Conservation (phyloP, 2,113 vertebrate genomes). For the Pteruthius melanotis region DNA sequence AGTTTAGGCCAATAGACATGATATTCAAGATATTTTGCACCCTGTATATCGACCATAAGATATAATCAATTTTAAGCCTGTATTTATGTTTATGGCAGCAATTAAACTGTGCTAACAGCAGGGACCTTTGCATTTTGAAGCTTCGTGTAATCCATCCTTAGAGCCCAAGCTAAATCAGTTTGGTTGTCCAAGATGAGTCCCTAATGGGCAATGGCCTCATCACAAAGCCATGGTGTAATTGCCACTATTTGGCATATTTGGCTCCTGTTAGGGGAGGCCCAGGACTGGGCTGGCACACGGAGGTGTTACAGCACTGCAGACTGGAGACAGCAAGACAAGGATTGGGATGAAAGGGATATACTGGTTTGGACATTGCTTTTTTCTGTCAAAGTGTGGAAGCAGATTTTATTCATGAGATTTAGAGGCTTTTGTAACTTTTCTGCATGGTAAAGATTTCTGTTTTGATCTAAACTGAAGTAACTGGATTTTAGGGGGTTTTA, state of each 20-base stretch:
- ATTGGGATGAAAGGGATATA: neutral
- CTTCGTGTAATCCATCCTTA: neutral
- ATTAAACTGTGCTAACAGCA: slow-evolving; percentile 14
- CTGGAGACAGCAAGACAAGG: neutral
- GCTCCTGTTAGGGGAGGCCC: neutral
- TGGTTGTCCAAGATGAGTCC: slow-evolving; percentile 25
- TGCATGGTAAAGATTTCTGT: neutral
- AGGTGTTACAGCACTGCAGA: neutral
- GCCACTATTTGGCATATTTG: slow-evolving; percentile 42
- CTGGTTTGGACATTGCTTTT: neutral
- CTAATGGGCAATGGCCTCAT: slow-evolving; percentile 23
- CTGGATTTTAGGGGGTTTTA: neutral
- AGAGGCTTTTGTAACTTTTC: neutral
- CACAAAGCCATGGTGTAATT: slow-evolving; percentile 31
- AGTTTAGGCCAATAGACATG: neutral
- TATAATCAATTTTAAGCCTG: neutral
- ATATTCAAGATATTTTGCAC: neutral
- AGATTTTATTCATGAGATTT: neutral
- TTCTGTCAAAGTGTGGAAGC: neutral
- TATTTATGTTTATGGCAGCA: neutral
- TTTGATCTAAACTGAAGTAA: neutral
- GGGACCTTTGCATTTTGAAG: neutral
- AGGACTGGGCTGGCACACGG: neutral
- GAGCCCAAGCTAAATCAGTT: neutral
- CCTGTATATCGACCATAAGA: neutral